Base-by-base conservation (phyloP, 2,888 invertebrate genomes). In the Drosophila engyochracea region DNA sequence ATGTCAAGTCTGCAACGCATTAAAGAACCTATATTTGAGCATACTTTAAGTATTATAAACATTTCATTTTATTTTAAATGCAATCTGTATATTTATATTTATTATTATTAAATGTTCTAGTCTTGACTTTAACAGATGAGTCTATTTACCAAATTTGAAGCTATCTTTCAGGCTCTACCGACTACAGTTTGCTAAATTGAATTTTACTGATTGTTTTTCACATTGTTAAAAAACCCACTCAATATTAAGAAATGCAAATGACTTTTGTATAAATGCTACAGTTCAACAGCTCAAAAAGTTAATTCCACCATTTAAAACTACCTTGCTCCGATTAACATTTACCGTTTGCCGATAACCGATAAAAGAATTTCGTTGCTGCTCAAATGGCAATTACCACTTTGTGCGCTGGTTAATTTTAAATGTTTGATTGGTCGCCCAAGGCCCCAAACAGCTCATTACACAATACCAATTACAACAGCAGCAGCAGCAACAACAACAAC, bases 391-490 rank as follows among this genome's bases (percentile, higher is more conserved):
- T 79, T 79, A 81, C 69, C 77, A 55, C 66, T 64, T 33, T 74
- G 69, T 25, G 37, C 44, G 16, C 31, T 47, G 47, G 69, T 81
- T 76, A 76, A 79, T 76, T 79, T 76, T n/a, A 41, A 66, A 67
- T 76, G 59, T 62, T 70, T 76, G 77, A 74, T 60, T 60, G 70
- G 68, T 53, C 44, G 61, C 60, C 67, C 70, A 71, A 68, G 51
- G 66, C 63, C 68, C 55, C 75, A 71, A 80, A 72, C 75, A 82
- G 82, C 80, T 81, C 82, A 79, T 81, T 81, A 82, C 59, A 69
- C 82, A 82, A 70, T 55, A 58, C 69, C 57, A 81, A 69, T 53
- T 57, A 31, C 12, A 57, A 49, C 47, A 49, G 35, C 33, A 47
- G n/a, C 2, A 12, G 12, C 41, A n/a, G 12, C 5, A 44, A 49